Evolutionary conservation across 2,888 invertebrate species (phyloP).

Genomic region (Polymixis flavicincta): DNA sequence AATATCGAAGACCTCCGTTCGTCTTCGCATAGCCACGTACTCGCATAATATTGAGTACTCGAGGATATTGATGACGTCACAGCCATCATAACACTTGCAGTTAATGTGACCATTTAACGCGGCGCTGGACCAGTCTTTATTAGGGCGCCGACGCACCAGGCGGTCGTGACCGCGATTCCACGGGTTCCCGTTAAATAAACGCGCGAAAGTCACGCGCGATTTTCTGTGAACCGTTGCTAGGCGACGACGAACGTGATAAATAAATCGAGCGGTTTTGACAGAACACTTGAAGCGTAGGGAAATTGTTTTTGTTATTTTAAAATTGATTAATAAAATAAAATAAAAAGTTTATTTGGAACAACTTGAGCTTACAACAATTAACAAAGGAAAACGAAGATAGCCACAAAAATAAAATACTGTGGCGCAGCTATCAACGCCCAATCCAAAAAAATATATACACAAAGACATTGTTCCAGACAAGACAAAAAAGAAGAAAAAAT

Average conservation of each 20-base stretch:
- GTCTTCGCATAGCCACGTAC: not conserved
- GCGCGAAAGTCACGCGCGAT: conserved; percentile 62
- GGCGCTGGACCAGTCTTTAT: conserved; percentile 67
- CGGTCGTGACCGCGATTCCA: conserved; percentile 64
- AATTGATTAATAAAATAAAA: no score
- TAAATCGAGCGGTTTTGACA: conserved; percentile 36
- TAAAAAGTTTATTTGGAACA: no score
- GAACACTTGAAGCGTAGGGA: conserved; percentile 28
- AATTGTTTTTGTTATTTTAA: conserved; percentile 20
- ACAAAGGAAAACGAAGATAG: no score
- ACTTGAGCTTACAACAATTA: no score
- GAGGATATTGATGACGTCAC: conserved; percentile 71
- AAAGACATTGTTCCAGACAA: no score
- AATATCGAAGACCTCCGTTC: not conserved
- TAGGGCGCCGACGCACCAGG: conserved; percentile 68
- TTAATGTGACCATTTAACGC: conserved; percentile 77
- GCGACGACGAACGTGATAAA: conserved; percentile 46
- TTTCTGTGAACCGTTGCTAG: conserved; percentile 61
- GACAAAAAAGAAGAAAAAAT: no score
- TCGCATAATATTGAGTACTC: not conserved
- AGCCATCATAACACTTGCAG: conserved; percentile 69
- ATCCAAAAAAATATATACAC: no score
- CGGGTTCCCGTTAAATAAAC: conserved; percentile 65
- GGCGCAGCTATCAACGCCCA: no score
- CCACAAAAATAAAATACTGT: no score